Percentiles rank a stretch among this genome's conserved stretches.
phyloP scores from a whole-genome alignment of 2,113 vertebrate genomes.

The Acanthisitta chloris region DNA sequence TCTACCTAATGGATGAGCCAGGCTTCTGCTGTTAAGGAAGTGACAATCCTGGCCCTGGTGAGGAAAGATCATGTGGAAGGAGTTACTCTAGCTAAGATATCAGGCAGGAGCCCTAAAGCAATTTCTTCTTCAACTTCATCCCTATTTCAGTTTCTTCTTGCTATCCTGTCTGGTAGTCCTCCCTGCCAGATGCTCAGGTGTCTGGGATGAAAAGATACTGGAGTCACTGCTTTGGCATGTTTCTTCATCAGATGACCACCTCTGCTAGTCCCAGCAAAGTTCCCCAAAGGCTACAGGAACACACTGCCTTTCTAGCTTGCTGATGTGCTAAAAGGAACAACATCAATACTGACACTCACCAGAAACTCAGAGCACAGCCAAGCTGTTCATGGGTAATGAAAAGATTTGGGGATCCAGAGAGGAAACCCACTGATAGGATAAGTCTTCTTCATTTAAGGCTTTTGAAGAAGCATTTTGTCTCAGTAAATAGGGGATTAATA shows the following conservation, averaged over 20 bases:
- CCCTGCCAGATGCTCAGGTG: background rate
- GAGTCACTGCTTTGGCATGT: fast-evolving
- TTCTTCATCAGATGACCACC: background rate
- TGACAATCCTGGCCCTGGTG: background rate
- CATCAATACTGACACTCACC: background rate
- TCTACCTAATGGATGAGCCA: background rate
- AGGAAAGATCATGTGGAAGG: background rate
- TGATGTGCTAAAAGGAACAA: background rate
- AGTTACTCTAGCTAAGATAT: background rate
- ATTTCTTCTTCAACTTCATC: background rate
- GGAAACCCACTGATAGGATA: background rate
- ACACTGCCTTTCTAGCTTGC: background rate
- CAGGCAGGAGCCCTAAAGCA: background rate
- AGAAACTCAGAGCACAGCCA: background rate
- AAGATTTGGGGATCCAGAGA: background rate
- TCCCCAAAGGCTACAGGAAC: background rate
- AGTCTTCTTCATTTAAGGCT: background rate
- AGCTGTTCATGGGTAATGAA: background rate
- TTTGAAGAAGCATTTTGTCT: background rate
- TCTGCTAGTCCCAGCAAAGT: background rate
- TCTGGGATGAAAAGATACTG: background rate
- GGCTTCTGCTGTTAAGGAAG: background rate
- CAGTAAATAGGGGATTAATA: background rate
- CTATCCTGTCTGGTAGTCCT: background rate
- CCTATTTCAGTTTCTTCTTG: background rate